phyloP scores from a whole-genome alignment of 2,888 invertebrate species.

The Oxyteleia sp. region DNA sequence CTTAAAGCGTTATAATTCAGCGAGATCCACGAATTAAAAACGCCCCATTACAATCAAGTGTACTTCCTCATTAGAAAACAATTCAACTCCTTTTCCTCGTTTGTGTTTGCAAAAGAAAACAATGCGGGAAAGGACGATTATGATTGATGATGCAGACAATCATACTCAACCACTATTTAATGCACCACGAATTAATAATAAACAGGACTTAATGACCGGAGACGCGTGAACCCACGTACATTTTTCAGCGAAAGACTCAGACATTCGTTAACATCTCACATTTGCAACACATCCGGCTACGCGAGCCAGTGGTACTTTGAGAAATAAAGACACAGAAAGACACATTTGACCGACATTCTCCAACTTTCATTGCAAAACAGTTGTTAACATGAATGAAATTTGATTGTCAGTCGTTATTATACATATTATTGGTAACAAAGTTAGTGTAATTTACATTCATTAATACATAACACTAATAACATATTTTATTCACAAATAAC shows the following conservation, averaged over 20 bases:
- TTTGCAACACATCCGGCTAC: constrained; percentile 66
- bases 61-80: constrained; percentile 29
- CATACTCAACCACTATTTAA: constrained; percentile 38
- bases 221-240: constrained; percentile 70
- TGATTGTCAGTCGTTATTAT: constrained; percentile 6
- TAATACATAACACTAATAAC: constrained; percentile 20
- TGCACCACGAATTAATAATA: constrained; percentile 72
- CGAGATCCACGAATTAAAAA: too few species aligned
- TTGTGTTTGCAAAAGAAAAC: constrained; percentile 4
- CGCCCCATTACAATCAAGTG: too few species aligned
- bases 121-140: constrained; percentile 26
- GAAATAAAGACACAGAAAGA: constrained; percentile 26
- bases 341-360: constrained; percentile 43
- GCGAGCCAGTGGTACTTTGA: constrained; percentile 26
- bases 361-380: constrained; percentile 35
- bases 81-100: constrained; percentile 14
- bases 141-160: constrained; percentile 33
- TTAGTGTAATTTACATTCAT: constrained; percentile 9
- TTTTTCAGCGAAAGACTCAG: constrained; percentile 44
- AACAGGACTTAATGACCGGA: constrained; percentile 74
- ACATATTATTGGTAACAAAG: constrained; percentile 7
- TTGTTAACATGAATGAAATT: constrained; percentile 20
- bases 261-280: constrained; percentile 53
- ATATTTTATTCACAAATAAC: constrained; percentile 7
- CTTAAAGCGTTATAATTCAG: too few species aligned